A percentile compares a stretch with the other conserved stretches of the same genome.
phyloP scores from a whole-genome alignment of 2,888 invertebrate species.

The Belgica antarctica region DNA sequence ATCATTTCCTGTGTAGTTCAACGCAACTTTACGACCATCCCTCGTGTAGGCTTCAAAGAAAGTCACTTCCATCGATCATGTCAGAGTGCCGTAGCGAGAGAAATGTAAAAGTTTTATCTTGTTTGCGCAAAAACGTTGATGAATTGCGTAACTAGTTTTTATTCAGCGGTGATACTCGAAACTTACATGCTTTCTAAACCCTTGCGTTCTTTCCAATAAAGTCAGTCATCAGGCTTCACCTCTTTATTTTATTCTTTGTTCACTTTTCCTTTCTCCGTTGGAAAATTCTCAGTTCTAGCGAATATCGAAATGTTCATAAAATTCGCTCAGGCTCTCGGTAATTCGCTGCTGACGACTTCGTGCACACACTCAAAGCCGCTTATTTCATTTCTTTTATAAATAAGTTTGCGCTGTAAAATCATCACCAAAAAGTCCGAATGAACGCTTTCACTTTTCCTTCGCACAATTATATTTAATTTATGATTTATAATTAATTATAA shows the following conservation, averaged over 20 bases:
- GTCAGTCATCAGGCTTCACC: not conserved
- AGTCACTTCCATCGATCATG: conserved; percentile 1
- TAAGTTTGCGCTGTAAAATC: not conserved
- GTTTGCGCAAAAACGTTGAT: not conserved
- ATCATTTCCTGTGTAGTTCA: no score
- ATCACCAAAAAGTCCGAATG: conserved; percentile 11
- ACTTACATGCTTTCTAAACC: not conserved
- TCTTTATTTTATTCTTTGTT: not conserved
- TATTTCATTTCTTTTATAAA: not conserved
- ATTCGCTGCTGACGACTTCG: not conserved
- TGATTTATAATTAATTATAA: no score
- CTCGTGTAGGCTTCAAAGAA: no score
- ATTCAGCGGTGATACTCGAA: not conserved
- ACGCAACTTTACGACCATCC: no score
- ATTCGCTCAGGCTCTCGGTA: no score
- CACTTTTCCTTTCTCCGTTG: not conserved
- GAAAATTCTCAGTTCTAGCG: not conserved
- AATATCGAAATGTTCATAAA: not conserved
- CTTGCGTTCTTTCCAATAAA: no score
- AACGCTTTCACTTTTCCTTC: not conserved
- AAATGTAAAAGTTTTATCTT: conserved; percentile 17
- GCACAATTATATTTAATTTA: not conserved
- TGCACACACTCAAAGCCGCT: conserved; percentile 4
- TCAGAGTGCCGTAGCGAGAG: no score
- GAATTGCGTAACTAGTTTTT: conserved; percentile 14